Conservation (phyloP, 1,140 invertebrate genomes). For the Parasteatoda tepidariorum region DNA sequence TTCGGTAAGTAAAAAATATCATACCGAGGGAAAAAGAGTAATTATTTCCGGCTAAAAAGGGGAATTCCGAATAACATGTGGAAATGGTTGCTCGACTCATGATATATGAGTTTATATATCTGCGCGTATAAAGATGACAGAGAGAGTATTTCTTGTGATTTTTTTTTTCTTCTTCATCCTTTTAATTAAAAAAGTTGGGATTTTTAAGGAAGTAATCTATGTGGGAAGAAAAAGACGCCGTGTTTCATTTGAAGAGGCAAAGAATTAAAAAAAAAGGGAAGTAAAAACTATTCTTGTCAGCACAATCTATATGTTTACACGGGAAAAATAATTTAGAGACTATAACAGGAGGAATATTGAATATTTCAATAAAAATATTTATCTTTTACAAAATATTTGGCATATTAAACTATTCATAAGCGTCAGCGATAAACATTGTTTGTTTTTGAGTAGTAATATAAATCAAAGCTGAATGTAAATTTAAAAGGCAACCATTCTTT, state of each 20-base stretch:
- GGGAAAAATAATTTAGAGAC: no score
- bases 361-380: no score
- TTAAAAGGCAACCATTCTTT: no score
- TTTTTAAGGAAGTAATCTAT: constrained; percentile 60
- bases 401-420: no score
- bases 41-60: constrained; percentile 57
- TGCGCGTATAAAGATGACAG: constrained; percentile 39
- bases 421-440: no score
- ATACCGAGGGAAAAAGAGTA: constrained; percentile 49
- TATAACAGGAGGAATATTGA: no score
- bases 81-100: constrained; percentile 44
- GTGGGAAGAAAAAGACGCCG: background rate
- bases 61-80: constrained; percentile 47
- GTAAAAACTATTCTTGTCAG: background rate
- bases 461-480: no score
- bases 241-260: constrained; percentile 8
- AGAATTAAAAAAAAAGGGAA: no score
- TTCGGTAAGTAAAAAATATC: constrained; percentile 37
- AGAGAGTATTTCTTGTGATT: constrained; percentile 32
- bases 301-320: no score
- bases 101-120: constrained; percentile 54
- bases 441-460: no score
- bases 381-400: no score
- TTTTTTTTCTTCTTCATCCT: constrained; percentile 25
- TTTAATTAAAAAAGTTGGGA: constrained; percentile 57